Evolutionary conservation across 1,140 invertebrate species (phyloP).

Genomic region (Formica exsecta): DNA sequence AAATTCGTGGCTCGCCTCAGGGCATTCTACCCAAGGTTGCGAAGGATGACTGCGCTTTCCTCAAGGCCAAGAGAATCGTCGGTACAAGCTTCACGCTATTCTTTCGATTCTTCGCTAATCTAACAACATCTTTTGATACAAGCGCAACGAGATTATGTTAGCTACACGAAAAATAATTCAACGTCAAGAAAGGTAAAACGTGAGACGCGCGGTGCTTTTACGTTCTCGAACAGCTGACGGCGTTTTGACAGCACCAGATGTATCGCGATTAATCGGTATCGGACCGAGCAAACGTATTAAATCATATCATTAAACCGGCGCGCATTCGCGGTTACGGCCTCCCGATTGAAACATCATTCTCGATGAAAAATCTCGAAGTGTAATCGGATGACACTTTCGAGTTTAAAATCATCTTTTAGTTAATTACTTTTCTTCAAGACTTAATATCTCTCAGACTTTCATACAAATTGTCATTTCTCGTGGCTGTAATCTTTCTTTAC

Average conservation of each 20-base stretch:
- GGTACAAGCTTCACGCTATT: background rate
- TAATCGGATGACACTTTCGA: background rate
- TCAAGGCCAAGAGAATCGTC: background rate
- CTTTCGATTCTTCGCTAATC: background rate
- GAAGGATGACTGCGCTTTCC: too few species aligned
- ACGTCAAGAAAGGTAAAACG: slow-evolving; percentile 20
- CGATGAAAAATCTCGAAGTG: background rate
- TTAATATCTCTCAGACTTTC: background rate
- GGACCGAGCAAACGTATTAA: slow-evolving; percentile 16
- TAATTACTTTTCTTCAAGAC: background rate
- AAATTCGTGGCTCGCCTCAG: slow-evolving; percentile 30
- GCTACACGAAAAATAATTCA: background rate
- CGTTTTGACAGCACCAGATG: slow-evolving; percentile 31
- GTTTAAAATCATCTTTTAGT: background rate
- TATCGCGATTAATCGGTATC: slow-evolving; percentile 53
- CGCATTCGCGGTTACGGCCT: slow-evolving; percentile 21
- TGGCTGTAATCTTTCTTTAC: background rate
- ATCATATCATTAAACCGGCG: slow-evolving; percentile 52
- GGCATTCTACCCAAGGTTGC: slow-evolving; percentile 46
- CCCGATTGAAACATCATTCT: background rate
- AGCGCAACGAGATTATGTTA: background rate
- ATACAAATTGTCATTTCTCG: background rate
- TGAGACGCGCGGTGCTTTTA: slow-evolving; percentile 12
- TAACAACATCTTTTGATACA: background rate
- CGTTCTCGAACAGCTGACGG: slow-evolving; percentile 25